Evolutionary conservation across 2,113 vertebrate genomes (phyloP).

Genomic region (Oxyura jamaicensis): DNA sequence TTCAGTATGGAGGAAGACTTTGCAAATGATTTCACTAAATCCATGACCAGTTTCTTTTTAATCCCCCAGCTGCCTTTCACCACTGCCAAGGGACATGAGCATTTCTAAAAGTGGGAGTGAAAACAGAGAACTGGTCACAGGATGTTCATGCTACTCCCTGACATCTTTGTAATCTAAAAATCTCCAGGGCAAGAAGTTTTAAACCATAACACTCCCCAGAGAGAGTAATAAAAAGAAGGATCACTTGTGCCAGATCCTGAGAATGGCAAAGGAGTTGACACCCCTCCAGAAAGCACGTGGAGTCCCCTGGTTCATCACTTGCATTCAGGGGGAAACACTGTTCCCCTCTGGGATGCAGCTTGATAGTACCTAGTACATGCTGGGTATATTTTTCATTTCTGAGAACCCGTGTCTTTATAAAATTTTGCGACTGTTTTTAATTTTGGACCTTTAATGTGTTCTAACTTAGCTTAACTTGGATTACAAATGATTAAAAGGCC

Average conservation of each 20-base stretch:
- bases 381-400: neutral
- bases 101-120: neutral
- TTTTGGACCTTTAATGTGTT: neutral
- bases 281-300: neutral
- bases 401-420: neutral
- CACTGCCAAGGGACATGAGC: rapidly evolving
- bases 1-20: neutral
- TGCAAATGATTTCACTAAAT: neutral
- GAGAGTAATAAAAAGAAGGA: neutral
- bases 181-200: neutral
- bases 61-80: neutral
- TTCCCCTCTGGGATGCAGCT: neutral
- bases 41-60: neutral
- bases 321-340: neutral
- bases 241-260: neutral
- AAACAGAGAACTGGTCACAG: neutral
- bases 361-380: neutral
- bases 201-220: neutral
- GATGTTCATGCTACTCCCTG: neutral
- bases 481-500: neutral
- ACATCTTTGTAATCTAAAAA: neutral
- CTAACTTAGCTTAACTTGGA: neutral
- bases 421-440: neutral
- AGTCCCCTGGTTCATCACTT: neutral
- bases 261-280: neutral